Evolutionary conservation across 2,797 vertebrate species (phyloP).

Genomic region (Sebastolobus altivelis): DNA sequence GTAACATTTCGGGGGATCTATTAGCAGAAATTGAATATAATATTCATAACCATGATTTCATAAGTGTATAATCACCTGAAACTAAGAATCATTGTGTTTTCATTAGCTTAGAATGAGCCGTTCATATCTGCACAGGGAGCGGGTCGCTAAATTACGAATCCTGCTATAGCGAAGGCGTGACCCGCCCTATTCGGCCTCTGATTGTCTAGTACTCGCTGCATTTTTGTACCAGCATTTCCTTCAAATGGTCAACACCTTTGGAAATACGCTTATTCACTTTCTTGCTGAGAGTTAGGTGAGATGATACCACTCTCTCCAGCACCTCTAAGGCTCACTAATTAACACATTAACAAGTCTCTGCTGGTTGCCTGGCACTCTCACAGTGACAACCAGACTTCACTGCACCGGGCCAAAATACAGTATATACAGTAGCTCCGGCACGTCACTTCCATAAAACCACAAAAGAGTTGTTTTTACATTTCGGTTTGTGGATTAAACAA

Average conservation of each 20-base stretch:
- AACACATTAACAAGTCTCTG: background rate
- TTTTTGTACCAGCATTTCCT: background rate
- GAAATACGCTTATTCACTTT: accelerated
- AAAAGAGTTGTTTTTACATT: background rate
- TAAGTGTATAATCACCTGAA: no score
- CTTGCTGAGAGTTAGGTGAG: background rate
- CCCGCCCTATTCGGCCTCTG: no score
- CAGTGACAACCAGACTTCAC: background rate
- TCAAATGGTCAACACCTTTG: background rate
- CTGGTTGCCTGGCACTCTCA: background rate
- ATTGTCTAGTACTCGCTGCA: background rate
- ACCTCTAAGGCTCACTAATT: background rate
- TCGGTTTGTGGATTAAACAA: no score
- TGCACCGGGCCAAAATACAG: no score
- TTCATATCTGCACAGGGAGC: no score
- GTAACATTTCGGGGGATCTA: no score
- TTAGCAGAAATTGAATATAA: no score
- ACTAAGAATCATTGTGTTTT: no score
- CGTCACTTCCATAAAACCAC: background rate
- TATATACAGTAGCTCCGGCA: background rate
- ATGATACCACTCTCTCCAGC: background rate
- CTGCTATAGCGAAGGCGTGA: no score
- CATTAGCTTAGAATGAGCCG: no score
- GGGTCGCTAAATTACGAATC: no score
- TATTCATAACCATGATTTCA: no score